Evolutionary conservation across 2,113 vertebrate genomes (phyloP), one percentile per base, ranked within the genome.

Genomic region (Pelecanus crispus): DNA sequence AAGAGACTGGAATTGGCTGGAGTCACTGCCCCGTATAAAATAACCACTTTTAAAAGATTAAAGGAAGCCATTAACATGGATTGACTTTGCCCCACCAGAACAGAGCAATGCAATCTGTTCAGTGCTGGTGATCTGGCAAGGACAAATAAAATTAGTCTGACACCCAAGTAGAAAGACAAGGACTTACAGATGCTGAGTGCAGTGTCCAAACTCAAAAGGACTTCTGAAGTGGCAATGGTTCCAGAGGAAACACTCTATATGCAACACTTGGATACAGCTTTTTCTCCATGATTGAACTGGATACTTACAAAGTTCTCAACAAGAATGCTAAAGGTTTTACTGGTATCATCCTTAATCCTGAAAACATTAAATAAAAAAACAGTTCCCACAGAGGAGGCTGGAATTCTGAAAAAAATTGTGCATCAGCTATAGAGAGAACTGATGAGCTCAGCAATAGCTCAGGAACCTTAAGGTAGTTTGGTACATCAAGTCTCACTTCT

Each of bases 41-140:
- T 38, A 93, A 95, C 66, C 42, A 94, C 78, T 93, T 95, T 36
- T 90, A 52, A 78, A 94, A 95, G 73, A 94, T 92, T 87, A 93
- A 95, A 96, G 91, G 91, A 84, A 93, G 81, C 36, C 92, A 92
- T 87, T 93, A 81, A 81, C 2, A 2, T 52, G 42, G 65, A 87
- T 66, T 87, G 73, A 56, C 73, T 94, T 87, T 81, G 59, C 19
- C 68, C 32, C 36, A 62, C 55, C n/a, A 83, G 74, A 96, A 86
- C 42, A 82, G 19, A 89, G 81, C 73, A 90, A 53, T 34, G 36
- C 73, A 92, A 49, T 93, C 67, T 90, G 68, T 71, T 81, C 84
- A 56, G 84, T 50, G 58, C 49, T 89, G 81, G 87, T 89, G 87
- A 88, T 67, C 67, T 81, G 36, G 63, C 94, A 90, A 93, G 78